Conservation (phyloP, 35 echinoderm and acorn worm genomes). For the Heliocidaris tuberculata region DNA sequence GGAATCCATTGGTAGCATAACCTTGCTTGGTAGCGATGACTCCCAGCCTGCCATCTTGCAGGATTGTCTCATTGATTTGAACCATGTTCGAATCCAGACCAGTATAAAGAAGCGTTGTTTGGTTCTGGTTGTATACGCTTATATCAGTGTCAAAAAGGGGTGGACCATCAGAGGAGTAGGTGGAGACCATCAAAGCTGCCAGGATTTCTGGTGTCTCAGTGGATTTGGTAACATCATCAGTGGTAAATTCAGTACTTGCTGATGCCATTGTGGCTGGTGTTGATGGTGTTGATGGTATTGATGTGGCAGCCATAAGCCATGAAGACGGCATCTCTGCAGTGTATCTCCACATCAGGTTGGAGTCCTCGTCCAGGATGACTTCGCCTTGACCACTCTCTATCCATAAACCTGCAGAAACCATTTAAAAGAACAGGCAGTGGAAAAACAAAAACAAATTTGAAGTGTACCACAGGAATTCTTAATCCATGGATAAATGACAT, state of each 20-base stretch:
- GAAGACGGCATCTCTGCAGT: background rate
- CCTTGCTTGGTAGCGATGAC: background rate
- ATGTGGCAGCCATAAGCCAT: background rate
- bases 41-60: background rate
- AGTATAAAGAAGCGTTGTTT: background rate
- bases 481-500: too few relatives aligned
- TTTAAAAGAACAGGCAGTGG: background rate
- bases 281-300: background rate
- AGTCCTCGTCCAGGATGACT: background rate
- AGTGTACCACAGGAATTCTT: too few relatives aligned
- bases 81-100: background rate
- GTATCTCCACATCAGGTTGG: slow-evolving; percentile 7
- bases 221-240: background rate
- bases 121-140: background rate
- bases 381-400: background rate
- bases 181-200: background rate
- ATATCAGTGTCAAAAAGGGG: background rate
- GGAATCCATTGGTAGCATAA: background rate
- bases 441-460: too few relatives aligned
- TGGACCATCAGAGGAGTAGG: background rate
- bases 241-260: background rate
- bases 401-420: background rate
- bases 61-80: background rate
- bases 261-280: background rate
- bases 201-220: background rate